Evolutionary conservation across 2,113 vertebrate genomes (phyloP), one percentile per base, ranked within the genome.

Genomic region (Tachuris rubrigastra): DNA sequence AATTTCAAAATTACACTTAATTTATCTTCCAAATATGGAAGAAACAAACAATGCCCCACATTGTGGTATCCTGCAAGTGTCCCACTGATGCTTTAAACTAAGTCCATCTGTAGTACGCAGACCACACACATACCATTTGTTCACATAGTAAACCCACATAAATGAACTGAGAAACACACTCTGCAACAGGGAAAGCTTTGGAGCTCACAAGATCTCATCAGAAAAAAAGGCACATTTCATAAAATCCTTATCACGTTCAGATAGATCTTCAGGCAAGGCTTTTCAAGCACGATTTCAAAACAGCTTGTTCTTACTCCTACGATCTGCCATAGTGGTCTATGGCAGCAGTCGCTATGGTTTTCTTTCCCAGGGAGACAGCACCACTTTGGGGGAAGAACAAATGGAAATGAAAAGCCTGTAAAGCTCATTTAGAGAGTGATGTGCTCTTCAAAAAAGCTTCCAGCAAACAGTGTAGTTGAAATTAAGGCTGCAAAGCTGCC

Each of bases 21-120:
- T 97, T 98, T 97, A 98, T 98, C 98, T 98, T 98, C 98, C 98
- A 98, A 98, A 98, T 98, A 98, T 98, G 98, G 98, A 98, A 98
- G 98, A 98, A 98, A 98, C 95, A 97, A 98, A 98, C 98, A 98
- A 98, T 97, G 98, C 98, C 98, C 98, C 98, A 98, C 95, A 94
- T 98, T 98, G 98, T 98, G 98, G 97, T 97, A 96, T 97, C 97
- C 96, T 97, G 97, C 96, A 97, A 97, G 97, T 97, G 98, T 98
- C 97, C 97, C 97, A 98, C 88, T 97, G 98, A 98, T 95, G 96
- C 98, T 97, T 95, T 97, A 91, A 93, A 97, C 97, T 77, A 95
- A 96, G 97, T 97, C 97, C 91, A 84, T 93, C 97, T 97, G 98
- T 85, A 94, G 91, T 93, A 97, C 63, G 93, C 96, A 95, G 75